Percentiles rank a stretch among this genome's conserved stretches.
Evolutionary conservation across 2,797 vertebrate species (phyloP).

Genomic region (Pantherophis alleghaniensis): DNA sequence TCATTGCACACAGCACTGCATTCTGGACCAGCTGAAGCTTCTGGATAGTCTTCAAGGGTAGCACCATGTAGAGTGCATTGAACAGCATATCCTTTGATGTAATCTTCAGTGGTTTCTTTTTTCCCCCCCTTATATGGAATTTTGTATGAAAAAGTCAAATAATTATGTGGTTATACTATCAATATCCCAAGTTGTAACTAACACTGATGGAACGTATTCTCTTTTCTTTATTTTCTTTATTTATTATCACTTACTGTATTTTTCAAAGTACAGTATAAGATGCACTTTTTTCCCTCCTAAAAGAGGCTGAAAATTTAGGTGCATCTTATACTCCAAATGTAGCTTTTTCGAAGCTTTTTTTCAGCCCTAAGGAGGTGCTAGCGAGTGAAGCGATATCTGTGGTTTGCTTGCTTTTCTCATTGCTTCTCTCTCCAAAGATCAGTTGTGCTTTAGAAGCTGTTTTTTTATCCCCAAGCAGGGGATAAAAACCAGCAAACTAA

Average conservation of each 20-base stretch:
- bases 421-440: too few relatives aligned
- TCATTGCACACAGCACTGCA: neutral
- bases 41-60: neutral
- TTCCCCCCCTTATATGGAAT: neutral
- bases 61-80: neutral
- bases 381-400: too few relatives aligned
- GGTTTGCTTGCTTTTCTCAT: too few relatives aligned
- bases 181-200: neutral
- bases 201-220: neutral
- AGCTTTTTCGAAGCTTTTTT: too few relatives aligned
- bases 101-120: neutral
- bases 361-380: too few relatives aligned
- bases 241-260: neutral
- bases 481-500: too few relatives aligned
- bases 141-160: neutral
- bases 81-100: neutral
- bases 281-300: too few relatives aligned
- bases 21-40: neutral
- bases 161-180: neutral
- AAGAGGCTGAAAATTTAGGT: too few relatives aligned
- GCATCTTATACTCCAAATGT: too few relatives aligned
- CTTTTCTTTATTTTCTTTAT: neutral
- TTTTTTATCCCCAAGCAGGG: too few relatives aligned
- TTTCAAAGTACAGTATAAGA: too few relatives aligned
- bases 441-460: too few relatives aligned